Percentiles rank a stretch among this genome's conserved stretches.
Evolutionary conservation across 2,113 vertebrate species (phyloP).

Genomic region (Phoxinus phoxinus): DNA sequence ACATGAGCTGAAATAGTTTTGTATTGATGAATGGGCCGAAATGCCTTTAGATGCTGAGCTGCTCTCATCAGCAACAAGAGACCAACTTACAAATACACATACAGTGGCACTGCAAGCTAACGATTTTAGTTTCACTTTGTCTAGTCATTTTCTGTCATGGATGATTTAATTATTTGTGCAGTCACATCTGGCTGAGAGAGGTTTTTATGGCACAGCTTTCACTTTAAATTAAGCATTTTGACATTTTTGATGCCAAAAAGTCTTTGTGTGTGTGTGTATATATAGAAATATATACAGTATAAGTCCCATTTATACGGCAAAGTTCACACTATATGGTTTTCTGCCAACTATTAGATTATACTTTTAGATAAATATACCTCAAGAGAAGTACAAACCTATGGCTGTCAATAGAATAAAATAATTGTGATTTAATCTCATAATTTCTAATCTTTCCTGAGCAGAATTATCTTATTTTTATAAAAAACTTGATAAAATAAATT

Average conservation of each 20-base stretch:
- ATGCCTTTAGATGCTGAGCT: neutral
- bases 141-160: neutral
- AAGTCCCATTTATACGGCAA: too few species aligned
- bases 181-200: neutral
- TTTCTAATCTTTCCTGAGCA: neutral
- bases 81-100: neutral
- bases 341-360: too few species aligned
- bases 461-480: neutral
- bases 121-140: neutral
- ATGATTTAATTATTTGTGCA: neutral
- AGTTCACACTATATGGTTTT: too few species aligned
- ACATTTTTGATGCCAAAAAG: neutral
- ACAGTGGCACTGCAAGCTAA: neutral
- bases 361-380: too few species aligned
- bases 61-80: neutral
- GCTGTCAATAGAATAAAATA: neutral
- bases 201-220: neutral
- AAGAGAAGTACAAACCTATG: too few species aligned
- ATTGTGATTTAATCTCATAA: neutral
- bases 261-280: too few species aligned
- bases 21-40: constrained; percentile 1
- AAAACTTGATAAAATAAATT: too few species aligned
- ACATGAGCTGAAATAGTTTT: constrained; percentile 22
- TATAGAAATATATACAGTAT: too few species aligned
- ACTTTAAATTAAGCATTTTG: neutral